Evolutionary conservation across 1,140 invertebrate genomes (phyloP).

Genomic region (Pararge aegeria): DNA sequence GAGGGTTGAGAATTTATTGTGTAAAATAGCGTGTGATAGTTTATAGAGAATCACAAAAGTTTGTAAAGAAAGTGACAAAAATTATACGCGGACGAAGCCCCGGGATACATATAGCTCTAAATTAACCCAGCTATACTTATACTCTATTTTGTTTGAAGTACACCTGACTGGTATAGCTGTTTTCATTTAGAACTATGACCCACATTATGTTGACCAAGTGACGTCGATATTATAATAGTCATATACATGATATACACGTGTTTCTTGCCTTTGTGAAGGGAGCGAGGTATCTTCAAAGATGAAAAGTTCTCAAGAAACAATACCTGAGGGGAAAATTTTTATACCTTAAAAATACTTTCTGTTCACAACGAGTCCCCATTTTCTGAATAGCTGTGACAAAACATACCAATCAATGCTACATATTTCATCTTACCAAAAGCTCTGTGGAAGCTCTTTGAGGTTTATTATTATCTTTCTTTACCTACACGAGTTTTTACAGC

Average conservation of each 20-base stretch:
- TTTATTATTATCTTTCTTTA: neutral
- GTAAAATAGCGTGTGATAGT: no score
- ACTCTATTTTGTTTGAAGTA: no score
- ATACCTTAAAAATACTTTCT: slow-evolving; percentile 30
- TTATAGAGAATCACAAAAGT: no score
- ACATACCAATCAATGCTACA: slow-evolving; percentile 4
- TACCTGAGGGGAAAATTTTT: slow-evolving; percentile 27
- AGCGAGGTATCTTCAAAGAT: slow-evolving; percentile 26
- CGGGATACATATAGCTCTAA: no score
- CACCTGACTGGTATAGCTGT: no score
- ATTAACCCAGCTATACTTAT: no score
- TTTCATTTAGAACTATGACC: no score
- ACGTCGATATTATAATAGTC: neutral
- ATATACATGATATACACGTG: slow-evolving; percentile 15
- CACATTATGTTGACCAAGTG: neutral
- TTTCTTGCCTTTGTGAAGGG: slow-evolving; percentile 20
- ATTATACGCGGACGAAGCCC: no score
- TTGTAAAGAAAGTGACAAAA: no score
- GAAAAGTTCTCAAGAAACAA: slow-evolving; percentile 32
- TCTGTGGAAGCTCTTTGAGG: neutral
- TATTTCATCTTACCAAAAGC: slow-evolving; percentile 1
- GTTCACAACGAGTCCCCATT: slow-evolving; percentile 15
- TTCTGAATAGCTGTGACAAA: slow-evolving; percentile 15
- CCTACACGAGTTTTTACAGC: neutral
- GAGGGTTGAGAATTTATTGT: no score